Conservation (phyloP, 2,797 vertebrate species). For the Coendou prehensilis region DNA sequence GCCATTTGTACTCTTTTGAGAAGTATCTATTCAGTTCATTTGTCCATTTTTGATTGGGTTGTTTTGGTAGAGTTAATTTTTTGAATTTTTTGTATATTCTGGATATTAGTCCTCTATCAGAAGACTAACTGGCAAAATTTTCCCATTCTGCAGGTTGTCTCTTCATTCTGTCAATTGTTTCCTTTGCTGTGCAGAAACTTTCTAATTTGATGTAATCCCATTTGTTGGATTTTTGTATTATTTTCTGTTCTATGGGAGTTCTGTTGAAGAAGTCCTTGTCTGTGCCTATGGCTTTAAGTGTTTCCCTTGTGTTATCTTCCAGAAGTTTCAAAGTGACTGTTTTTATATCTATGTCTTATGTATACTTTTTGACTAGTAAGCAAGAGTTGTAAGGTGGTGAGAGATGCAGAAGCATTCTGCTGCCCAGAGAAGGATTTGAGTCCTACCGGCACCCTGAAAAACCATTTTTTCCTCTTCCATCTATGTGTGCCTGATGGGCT, state of each 20-base stretch:
- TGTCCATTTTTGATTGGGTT: background rate
- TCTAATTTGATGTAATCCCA: background rate
- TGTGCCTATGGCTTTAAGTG: background rate
- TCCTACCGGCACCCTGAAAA: background rate
- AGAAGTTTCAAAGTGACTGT: constrained; percentile 9
- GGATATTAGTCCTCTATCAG: background rate
- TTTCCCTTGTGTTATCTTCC: background rate
- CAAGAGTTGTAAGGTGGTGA: constrained; percentile 24
- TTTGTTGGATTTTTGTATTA: background rate
- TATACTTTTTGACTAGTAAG: constrained; percentile 60
- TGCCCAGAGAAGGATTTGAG: background rate
- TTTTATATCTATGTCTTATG: constrained; percentile 1
- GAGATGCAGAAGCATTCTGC: constrained; percentile 8
- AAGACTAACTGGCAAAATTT: background rate
- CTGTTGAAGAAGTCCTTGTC: background rate
- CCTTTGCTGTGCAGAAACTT: background rate
- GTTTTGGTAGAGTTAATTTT: background rate
- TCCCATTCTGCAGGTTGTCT: background rate
- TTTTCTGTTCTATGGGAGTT: background rate
- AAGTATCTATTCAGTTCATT: background rate
- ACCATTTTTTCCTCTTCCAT: background rate
- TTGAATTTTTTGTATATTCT: background rate
- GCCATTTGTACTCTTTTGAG: background rate
- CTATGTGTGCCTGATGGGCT: background rate
- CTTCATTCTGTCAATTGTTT: background rate